Evolutionary conservation across 2,888 invertebrate genomes (phyloP), one percentile per base, ranked within the genome.

Genomic region (Temnothorax unifasciatus): DNA sequence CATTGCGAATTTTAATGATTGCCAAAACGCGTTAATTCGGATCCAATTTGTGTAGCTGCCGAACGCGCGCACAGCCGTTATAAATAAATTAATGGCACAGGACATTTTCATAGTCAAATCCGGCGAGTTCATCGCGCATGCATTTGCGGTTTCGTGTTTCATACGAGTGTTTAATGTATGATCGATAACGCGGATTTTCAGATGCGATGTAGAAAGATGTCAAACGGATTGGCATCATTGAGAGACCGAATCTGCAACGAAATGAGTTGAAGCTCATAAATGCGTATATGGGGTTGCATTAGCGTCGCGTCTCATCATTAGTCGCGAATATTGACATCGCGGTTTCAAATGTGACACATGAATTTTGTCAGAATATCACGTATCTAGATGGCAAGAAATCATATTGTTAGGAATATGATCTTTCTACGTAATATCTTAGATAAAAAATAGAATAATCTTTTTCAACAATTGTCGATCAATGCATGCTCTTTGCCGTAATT

Each of bases 61-160:
- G 57, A 79, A 85, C 54, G 47, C 25, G 34, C 57, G 25, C 59
- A 83, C 29, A 29, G 82, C 41, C 50, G 25, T 15, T n/a, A 25
- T 41, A 34, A 66, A 66, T 66, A 47, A 66, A 66, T 66, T 66
- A 66, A 47, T 47, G 25, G 66, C 34, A 66, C 18, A 68, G 18
- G 47, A 52, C 29, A 76, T 81, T 61, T 77, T 63, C 64, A 50
- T 64, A 84, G 38, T 69, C 11, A 52, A 21, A 79, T 6, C 15
- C 21, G 25, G 57, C 52, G 38, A 61, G 29, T 68, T 21, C 29
- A 63, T 89, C 61, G 41, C 38, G 57, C 61, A 83, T 75, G 71
- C 74, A 84, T 85, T 87, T 87, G 61, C 69, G n/a, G 75, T 82
- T 86, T 76, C 76, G 83, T 75, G 77, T 86, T 52, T 84, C 71